Conservation (phyloP, 1,140 invertebrate genomes). For the Camponotus pennsylvanicus region DNA sequence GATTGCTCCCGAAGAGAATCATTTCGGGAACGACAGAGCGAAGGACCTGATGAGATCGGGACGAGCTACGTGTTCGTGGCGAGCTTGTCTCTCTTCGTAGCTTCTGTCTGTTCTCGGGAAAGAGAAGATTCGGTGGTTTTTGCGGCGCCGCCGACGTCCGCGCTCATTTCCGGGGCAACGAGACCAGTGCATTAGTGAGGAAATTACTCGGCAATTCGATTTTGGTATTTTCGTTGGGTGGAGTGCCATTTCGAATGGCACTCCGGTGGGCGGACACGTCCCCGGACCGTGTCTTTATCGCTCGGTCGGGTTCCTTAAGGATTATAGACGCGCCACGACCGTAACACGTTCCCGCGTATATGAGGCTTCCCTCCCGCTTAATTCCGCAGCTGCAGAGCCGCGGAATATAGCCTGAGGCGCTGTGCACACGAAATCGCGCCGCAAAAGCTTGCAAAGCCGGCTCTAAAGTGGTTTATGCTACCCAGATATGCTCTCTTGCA, state of each 20-base stretch:
- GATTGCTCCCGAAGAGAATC: background rate
- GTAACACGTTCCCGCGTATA: constrained; percentile 37
- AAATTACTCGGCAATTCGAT: constrained; percentile 79
- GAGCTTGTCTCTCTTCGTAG: constrained; percentile 3
- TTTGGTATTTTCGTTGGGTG: constrained; percentile 70
- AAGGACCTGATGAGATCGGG: background rate
- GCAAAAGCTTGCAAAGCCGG: constrained; percentile 25
- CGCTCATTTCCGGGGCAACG: constrained; percentile 66
- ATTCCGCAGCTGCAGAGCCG: constrained; percentile 32
- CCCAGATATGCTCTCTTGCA: background rate
- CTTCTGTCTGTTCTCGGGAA: background rate
- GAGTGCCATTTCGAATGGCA: background rate
- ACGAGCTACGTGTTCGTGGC: background rate
- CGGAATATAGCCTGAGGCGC: constrained; percentile 27
- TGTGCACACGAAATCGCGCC: constrained; percentile 11
- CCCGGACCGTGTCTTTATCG: constrained; percentile 27
- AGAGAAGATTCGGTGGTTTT: constrained; percentile 64
- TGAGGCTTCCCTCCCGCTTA: constrained; percentile 6
- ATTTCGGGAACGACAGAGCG: constrained; percentile 34
- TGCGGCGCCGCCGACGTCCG: constrained; percentile 46
- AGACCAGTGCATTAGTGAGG: constrained; percentile 74
- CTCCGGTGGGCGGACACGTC: background rate
- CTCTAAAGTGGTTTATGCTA: constrained; percentile 49
- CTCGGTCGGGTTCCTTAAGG: constrained; percentile 30
- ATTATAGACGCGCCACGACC: constrained; percentile 26